These are phyloP conservation scores for Polydrusus tereticollis DNA, from an alignment of 2,888 invertebrate genomes.

Conservation along the genomic window DNA sequence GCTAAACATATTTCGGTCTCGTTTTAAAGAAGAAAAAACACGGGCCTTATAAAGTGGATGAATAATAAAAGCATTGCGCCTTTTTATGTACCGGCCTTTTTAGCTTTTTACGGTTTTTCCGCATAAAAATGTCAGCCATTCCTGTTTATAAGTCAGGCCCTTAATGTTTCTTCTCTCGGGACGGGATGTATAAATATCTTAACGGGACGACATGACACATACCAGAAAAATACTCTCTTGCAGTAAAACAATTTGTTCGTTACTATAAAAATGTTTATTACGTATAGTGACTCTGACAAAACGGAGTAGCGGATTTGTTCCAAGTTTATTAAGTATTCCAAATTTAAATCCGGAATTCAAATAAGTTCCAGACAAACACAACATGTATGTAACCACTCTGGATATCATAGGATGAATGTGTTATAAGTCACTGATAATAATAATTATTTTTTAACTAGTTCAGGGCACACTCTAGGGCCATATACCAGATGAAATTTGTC, in stretches of 20 bases:
- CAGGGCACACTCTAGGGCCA: no score
- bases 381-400: no score
- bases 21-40: constrained; percentile 8
- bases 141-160: constrained; percentile 43
- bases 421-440: no score
- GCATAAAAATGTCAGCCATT: constrained; percentile 45
- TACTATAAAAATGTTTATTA: not conserved
- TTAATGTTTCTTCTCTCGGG: constrained; percentile 35
- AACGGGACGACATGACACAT: constrained; percentile 30
- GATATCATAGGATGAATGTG: no score
- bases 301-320: no score
- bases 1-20: constrained; percentile 5
- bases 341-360: no score
- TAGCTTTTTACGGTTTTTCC: constrained; percentile 39
- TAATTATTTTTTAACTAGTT: no score
- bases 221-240: not conserved
- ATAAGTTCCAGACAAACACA: no score
- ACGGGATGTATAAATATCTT: constrained; percentile 42
- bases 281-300: no score
- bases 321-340: no score
- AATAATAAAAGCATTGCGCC: constrained; percentile 46
- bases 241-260: not conserved
- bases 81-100: constrained; percentile 41
- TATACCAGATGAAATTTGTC: no score
- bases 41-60: constrained; percentile 43